Base-by-base conservation (phyloP, 1,140 invertebrate species). In the Eurytemora carolleeae region DNA sequence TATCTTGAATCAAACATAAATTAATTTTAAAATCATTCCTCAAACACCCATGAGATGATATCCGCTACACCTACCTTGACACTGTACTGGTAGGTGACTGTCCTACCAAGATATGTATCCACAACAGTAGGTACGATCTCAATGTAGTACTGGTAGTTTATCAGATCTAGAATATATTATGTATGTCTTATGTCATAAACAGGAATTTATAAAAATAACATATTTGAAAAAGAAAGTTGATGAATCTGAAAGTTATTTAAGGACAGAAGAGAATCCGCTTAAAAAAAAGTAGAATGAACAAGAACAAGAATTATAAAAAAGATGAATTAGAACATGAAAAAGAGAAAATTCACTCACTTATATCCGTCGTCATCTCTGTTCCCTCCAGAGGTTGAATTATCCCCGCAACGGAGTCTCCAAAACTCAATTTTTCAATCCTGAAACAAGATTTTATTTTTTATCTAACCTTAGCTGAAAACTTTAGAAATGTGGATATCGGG, bases 81-180 rank as follows among this genome's bases (percentile, higher is more conserved):
- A n/a, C 31, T 44, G 31, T 44, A 44, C 31, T 44, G 31, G n/a
- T 44, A 44, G 31, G 31, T 44, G n/a, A 44, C 31, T n/a, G 7
- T 44, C n/a, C n/a, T 44, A 44, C 70, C 66, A 23, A 66, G 66
- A 64, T 12, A 64, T 67, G 58, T 69, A 69, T 1, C 86, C 87
- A 96, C 84, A 70, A 88, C 84, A 15, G 92, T 95, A 23, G 89
- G 87, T 18, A 97, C 89, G n/a, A 95, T 83, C 76, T 94, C 85
- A 53, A 97, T 78, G 68, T 93, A 95, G 75, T 97, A 97, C 69
- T 95, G 89, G 73, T 83, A 93, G 19, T 86, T 71, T 74, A 87
- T 83, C 71, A 80, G 81, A 75, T 81, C 85, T 81, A 68, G 60
- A 58, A 58, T 12, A 12, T 20, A 58, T 26, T 22, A 12, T 58